Conservation (phyloP, 1,140 invertebrate species). For the Sycobia sp. region DNA sequence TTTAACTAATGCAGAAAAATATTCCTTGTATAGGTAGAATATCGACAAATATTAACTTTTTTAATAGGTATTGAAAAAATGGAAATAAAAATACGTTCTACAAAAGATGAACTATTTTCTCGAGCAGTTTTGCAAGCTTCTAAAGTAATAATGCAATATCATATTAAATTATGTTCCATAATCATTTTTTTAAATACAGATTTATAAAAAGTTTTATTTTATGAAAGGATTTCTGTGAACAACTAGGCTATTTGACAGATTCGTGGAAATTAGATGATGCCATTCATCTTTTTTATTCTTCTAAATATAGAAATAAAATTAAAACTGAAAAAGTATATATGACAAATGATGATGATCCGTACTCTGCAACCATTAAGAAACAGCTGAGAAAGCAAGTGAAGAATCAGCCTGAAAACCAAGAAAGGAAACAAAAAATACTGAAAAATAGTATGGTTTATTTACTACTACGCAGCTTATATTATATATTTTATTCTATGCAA, state of each 20-base stretch:
- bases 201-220: neutral
- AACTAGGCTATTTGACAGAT: conserved; percentile 41
- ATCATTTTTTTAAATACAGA: neutral
- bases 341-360: conserved; percentile 9
- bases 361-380: conserved; percentile 28
- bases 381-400: conserved; percentile 31
- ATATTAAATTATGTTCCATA: too few species aligned
- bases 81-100: conserved; percentile 25
- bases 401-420: conserved; percentile 5
- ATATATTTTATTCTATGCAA: neutral
- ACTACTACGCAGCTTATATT: neutral
- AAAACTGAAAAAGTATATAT: neutral
- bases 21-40: conserved; percentile 1
- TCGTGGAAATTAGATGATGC: conserved; percentile 45
- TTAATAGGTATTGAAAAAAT: conserved; percentile 31
- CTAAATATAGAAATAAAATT: conserved; percentile 17
- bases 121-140: conserved; percentile 46
- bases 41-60: conserved; percentile 24
- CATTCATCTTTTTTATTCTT: conserved; percentile 28
- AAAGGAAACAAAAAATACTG: conserved; percentile 19
- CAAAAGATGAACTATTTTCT: conserved; percentile 23
- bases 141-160: conserved; percentile 38
- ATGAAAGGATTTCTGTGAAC: conserved; percentile 47
- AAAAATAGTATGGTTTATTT: conserved; percentile 16
- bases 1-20: neutral